Evolutionary conservation across 2,888 invertebrate genomes (phyloP).

Genomic region (Andrena marginata): DNA sequence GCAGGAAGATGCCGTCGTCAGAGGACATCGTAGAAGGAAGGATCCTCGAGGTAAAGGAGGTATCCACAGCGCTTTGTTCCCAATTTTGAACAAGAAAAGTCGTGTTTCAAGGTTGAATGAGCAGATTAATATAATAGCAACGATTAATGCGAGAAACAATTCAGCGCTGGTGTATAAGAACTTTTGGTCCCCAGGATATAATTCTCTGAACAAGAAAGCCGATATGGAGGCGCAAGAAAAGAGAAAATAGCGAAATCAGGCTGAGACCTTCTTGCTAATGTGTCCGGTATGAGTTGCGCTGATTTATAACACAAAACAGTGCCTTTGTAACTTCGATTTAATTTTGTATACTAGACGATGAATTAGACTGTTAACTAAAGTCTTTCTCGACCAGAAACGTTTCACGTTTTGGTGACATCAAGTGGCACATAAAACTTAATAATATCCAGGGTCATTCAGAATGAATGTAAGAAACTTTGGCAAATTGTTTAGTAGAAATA

Average conservation of each 20-base stretch:
- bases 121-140: slow-evolving; percentile 84
- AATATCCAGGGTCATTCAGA: no score
- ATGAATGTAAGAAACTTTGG: no score
- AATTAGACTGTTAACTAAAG: neutral
- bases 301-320: neutral
- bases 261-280: neutral
- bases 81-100: slow-evolving; percentile 68
- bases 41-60: slow-evolving; percentile 36
- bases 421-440: no score
- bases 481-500: no score
- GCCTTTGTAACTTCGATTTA: neutral
- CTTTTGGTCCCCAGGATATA: slow-evolving; percentile 87
- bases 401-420: no score
- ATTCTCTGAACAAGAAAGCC: slow-evolving; percentile 81
- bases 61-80: slow-evolving; percentile 60
- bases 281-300: neutral
- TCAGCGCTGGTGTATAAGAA: slow-evolving; percentile 86
- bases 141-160: slow-evolving; percentile 84
- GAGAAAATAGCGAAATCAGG: slow-evolving; percentile 17
- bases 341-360: neutral
- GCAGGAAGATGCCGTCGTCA: slow-evolving; percentile 37
- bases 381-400: no score
- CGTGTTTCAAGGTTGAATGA: slow-evolving; percentile 74
- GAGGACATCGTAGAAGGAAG: slow-evolving; percentile 29
- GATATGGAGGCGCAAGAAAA: slow-evolving; percentile 36